These are phyloP conservation scores for Thryonomys swinderianus DNA, from an alignment of 2,113 vertebrate genomes.

Conservation along the genomic window DNA sequence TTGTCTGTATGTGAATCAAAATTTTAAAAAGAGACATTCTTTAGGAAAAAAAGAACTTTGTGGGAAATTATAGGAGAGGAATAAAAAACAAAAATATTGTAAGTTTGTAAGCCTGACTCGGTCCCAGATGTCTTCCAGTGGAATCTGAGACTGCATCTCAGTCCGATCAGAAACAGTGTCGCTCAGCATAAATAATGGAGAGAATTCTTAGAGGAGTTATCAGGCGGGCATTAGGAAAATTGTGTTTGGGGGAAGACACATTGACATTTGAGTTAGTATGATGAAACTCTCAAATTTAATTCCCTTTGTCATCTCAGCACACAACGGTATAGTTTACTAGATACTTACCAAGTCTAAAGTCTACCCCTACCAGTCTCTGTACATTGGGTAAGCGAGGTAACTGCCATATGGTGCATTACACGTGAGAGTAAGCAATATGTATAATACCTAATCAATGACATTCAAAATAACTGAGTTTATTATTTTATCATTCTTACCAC, in stretches of 20 bases:
- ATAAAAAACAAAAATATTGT: not conserved
- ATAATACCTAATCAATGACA: not conserved
- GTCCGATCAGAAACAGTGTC: not conserved
- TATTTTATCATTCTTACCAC: not conserved
- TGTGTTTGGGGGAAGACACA: not conserved
- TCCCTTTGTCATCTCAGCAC: not conserved
- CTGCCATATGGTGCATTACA: not conserved
- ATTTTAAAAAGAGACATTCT: not conserved
- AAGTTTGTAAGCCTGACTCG: not conserved
- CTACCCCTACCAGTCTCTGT: not conserved
- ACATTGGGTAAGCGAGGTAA: not conserved
- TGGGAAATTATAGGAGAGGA: not conserved
- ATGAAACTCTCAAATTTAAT: not conserved
- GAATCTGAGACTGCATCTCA: not conserved
- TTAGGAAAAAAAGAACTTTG: not conserved
- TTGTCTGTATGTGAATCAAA: not conserved
- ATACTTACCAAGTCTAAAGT: not conserved
- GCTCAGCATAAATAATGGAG: not conserved
- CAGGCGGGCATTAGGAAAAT: not conserved
- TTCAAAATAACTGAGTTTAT: not conserved
- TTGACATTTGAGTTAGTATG: not conserved
- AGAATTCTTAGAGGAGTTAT: not conserved
- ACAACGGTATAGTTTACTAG: not conserved
- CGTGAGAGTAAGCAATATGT: not conserved
- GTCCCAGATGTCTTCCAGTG: not conserved